Base-by-base conservation (phyloP, 2,888 invertebrate species). In the Thecophora atra region DNA sequence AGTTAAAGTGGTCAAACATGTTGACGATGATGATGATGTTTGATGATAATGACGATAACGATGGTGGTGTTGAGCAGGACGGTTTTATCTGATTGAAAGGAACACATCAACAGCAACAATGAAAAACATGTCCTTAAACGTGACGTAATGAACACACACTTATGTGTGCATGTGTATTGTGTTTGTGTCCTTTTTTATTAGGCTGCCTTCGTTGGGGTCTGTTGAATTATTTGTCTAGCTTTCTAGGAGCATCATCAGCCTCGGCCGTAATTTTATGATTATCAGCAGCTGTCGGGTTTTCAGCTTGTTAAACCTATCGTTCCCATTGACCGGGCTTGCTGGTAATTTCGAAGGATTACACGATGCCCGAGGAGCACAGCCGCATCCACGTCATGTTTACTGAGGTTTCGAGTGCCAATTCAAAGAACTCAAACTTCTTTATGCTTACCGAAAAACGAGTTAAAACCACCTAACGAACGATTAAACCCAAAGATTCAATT, bases 191-290 rank as follows among this genome's bases (percentile, higher is more conserved):
- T 2, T 37, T 17, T 26, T 26, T 11, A n/a, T n/a, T 26, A 19
- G 28, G 1, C 1, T 54, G 28, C 24, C 15, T 26, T 7, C 30
- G 37, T 67, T 28, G 3, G 26, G 26, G 1, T 60, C 13, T 47
- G 3, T 64, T 44, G 72, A 74, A 70, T 72, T 72, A 74, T 74
- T 74, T 74, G 73, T 74, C 71, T 72, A 60, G 71, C 71, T 73
- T 60, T 58, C 60, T 54, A 67, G 70, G 71, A 69, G 72, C 72
- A 74, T 70, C 68, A 65, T n/a, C 28, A 42, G 15, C 63, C 44
- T 17, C 24, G 52, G 69, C 60, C 69, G 62, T 72, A 65, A 11
- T 11, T 37, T 37, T 2, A 70, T 66, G 69, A 72, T 74, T 74
- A 70, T 70, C 65, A 71, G 69, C 69, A 60, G 28, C 72, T 56